These are phyloP conservation scores for Callitettix versicolor DNA, from an alignment of 1,140 invertebrate genomes.

Conservation along the genomic window DNA sequence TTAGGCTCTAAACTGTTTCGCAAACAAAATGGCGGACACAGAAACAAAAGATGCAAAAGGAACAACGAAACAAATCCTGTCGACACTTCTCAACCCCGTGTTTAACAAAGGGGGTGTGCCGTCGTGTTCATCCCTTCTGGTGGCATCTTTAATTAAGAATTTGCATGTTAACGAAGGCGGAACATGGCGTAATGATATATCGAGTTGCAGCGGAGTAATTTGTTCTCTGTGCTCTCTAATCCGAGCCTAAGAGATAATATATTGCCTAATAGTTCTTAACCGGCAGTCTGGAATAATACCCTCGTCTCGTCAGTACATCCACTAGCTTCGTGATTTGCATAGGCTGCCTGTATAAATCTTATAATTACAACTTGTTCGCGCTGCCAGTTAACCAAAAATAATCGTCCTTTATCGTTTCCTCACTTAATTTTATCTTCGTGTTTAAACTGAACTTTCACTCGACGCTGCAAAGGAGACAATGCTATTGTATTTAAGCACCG, in stretches of 20 bases:
- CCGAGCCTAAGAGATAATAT: not conserved
- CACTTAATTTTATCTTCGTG: no score
- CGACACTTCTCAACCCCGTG: not conserved
- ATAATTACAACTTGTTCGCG: no score
- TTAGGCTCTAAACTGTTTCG: no score
- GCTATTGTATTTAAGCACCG: no score
- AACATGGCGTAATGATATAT: constrained; percentile 12
- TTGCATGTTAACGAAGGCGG: constrained; percentile 14
- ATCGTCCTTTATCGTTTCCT: no score
- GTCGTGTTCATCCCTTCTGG: not conserved
- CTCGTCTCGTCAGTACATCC: not conserved
- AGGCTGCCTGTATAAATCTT: no score
- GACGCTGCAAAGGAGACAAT: no score
- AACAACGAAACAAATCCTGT: not conserved
- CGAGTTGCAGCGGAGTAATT: constrained; percentile 8
- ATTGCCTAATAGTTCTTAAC: constrained; percentile 11
- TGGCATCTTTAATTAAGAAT: constrained; percentile 17
- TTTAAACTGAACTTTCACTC: no score
- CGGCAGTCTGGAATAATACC: not conserved
- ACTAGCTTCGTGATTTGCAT: no score
- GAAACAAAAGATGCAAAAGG: not conserved
- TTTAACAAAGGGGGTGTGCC: not conserved
- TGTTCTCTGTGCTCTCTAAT: constrained; percentile 1
- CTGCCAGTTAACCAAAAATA: no score
- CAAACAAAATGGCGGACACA: no score